phyloP scores from a whole-genome alignment of 1,140 invertebrate genomes.

The Plutomurus gul region DNA sequence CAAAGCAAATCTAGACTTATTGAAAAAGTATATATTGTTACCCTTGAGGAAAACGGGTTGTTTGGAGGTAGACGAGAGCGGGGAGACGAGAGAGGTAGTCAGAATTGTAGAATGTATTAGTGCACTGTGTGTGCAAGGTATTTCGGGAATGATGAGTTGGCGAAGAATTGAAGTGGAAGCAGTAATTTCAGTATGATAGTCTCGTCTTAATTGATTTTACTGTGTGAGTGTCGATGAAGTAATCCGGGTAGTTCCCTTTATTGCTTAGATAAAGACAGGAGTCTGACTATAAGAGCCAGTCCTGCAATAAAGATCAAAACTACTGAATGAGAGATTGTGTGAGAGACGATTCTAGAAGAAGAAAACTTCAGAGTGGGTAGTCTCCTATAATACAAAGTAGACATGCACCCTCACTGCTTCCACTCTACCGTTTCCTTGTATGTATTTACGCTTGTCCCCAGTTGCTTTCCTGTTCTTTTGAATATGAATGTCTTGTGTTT shows the following conservation, averaged over 20 bases:
- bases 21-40: too few species aligned
- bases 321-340: too few species aligned
- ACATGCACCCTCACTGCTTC: too few species aligned
- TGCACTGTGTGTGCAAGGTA: too few species aligned
- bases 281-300: neutral
- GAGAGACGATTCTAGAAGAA: too few species aligned
- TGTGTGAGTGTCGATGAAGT: conserved; percentile 23
- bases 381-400: too few species aligned
- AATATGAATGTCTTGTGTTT: neutral
- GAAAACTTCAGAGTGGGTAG: too few species aligned
- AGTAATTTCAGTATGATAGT: conserved; percentile 21
- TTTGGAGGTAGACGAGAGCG: too few species aligned
- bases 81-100: too few species aligned
- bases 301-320: conserved; percentile 17
- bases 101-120: too few species aligned
- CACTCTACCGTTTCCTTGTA: neutral
- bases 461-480: neutral
- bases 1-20: too few species aligned
- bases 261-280: conserved; percentile 21
- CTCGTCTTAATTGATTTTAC: conserved; percentile 27
- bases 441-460: neutral
- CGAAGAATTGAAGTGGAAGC: conserved; percentile 26
- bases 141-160: conserved; percentile 23
- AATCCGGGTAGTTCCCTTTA: conserved; percentile 25
- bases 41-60: too few species aligned